Base-by-base conservation (phyloP, 2,797 vertebrate species). In the Smutsia gigantea region DNA sequence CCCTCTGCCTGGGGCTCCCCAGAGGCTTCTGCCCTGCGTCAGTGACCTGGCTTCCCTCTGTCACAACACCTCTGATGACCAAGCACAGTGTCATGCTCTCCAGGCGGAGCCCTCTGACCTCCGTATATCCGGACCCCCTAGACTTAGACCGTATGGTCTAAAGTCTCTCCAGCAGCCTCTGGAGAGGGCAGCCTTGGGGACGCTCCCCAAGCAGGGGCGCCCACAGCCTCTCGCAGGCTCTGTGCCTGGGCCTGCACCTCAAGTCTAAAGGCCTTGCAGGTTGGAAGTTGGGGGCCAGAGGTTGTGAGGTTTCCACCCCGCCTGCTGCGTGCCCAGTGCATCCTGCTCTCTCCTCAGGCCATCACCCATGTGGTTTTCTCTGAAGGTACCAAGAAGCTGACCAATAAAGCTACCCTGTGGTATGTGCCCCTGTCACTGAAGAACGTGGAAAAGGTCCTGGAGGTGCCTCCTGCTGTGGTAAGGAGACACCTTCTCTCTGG, bases 391-490 rank as follows among this genome's bases (percentile, higher is more conserved):
- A 99, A 99, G 97, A 99, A 99, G 96, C 95, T 99, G 98, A 99
- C 99, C 13, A 99, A 99, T 98, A 99, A 99, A 97, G 99, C 99
- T 0, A 99, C 99, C 0, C 98, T 99, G 97, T 99, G 99, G 99
- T 99, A 99, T 0, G 99, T 99, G 94, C 99, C 99, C 0, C 98
- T 99, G 93, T 99, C 99, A 13, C 98, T 99, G 97, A 97, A 99
- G 98, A 99, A 99, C 0, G 99, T 99, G 81, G 99, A 99, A 97
- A 99, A 99, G 98, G 98, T 99, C 96, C 97, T 98, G n/a, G 99
- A 99, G 95, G 99, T 99, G 96, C 99, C 99, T 14, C 99, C 99
- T 0, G 99, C 99, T 39, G 98, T 99, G 99, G 99, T 99, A 98
- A 97, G 98, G 53, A 61, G 49, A 8, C 17, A n/a, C 19, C 37